Evolutionary conservation across 1,140 invertebrate genomes (phyloP), one percentile per base, ranked within the genome.

Genomic region (Hermatobates lingyangjiaoensis): DNA sequence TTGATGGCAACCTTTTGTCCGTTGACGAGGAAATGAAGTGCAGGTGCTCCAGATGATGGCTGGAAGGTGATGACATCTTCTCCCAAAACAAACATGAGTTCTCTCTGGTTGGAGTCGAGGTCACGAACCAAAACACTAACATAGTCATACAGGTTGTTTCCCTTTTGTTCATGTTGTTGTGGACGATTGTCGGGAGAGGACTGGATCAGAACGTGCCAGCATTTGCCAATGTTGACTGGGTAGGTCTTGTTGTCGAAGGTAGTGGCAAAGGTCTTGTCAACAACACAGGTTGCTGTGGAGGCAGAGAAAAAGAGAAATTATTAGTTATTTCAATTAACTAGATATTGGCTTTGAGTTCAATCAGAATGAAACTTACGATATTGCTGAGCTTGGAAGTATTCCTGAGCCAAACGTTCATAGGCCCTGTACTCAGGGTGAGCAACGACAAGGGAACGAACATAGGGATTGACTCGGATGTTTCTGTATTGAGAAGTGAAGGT

Each of bases 221-320:
- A 72, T 20, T 70, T 62, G 21, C 68, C 68, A 3, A 80, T 52
- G 14, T 65, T 57, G 47, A 75, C 60, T 2, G 71, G 62, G 57
- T 75, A 79, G 18, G 63, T 65, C 15, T 64, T 67, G 55, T 74
- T 70, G 58, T 76, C 75, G 64, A 81, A 81, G 0, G 77, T 81
- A 53, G 64, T 70, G n/a, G 70, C 67, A 38, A 62, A 60, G 12
- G 61, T 65, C 1, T 65, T 62, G 54, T 80, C 77, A 40, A 81
- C 57, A 18, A 67, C 61, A 57, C 80, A 82, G 44, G 59, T 64
- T 28, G 68, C 79, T 80, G 62, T 46, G 68, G 64, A 42, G 25
- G n/a, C 28, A 34, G 15, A 7, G 7, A 44, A 44, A 44, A 44
- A 44, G 40, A 10, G 5, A 44, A 44, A 18, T 7, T 20, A 12